Conservation (phyloP, 2,797 vertebrate species). For the Monodelphis domestica region DNA sequence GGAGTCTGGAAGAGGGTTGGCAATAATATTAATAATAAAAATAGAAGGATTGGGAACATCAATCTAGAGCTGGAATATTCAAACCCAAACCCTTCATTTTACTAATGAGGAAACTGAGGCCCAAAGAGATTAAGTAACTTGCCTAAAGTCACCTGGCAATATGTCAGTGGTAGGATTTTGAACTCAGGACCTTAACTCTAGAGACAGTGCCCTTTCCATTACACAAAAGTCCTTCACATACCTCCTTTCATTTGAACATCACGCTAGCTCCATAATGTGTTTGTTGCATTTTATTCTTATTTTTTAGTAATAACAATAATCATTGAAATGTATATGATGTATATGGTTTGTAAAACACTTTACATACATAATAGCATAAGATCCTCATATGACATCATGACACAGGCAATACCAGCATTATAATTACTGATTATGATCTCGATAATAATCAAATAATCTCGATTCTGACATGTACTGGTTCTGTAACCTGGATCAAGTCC, state of each 20-base stretch:
- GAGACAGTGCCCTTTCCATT: not conserved
- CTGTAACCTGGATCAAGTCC: no score
- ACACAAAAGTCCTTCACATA: not conserved
- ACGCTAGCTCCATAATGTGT: no score
- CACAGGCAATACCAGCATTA: not conserved
- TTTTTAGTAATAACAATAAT: not conserved
- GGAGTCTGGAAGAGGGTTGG: not conserved
- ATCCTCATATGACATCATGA: not conserved
- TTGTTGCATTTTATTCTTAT: not conserved
- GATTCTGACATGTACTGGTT: no score
- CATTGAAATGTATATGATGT: not conserved
- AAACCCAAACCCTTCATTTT: no score
- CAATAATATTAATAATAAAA: not conserved
- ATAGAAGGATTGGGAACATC: not conserved
- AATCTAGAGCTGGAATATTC: not conserved
- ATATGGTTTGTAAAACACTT: not conserved
- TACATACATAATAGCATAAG: no score
- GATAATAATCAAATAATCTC: no score
- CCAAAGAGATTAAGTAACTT: not conserved
- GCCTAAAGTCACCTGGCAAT: not conserved
- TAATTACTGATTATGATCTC: no score
- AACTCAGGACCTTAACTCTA: not conserved
- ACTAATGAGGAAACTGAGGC: no score
- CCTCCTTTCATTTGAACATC: no score
- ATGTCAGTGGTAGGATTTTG: not conserved